Conservation (phyloP, 2,113 vertebrate species). For the Tenrec ecaudatus region DNA sequence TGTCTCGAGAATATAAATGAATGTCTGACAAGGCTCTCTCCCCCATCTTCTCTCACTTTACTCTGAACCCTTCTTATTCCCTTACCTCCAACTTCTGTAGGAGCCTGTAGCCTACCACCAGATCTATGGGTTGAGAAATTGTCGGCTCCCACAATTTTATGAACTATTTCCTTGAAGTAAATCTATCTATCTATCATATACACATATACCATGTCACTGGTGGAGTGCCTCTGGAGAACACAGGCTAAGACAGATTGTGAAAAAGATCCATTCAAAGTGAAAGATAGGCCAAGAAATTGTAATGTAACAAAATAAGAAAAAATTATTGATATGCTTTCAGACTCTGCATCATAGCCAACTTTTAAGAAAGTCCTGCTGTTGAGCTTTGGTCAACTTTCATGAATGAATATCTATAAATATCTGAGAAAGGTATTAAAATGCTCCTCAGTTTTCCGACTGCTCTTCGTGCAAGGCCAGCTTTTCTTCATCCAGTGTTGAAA, state of each 20-base stretch:
- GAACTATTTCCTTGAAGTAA: not conserved
- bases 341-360: not conserved
- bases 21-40: not conserved
- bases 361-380: slow-evolving; percentile 23
- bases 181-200: not conserved
- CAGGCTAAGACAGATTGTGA: not conserved
- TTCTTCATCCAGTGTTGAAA: not conserved
- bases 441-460: slow-evolving; percentile 7
- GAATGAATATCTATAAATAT: not conserved
- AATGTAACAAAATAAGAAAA: not conserved
- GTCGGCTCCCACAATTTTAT: not conserved
- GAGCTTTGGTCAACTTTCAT: not conserved
- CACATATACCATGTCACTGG: not conserved
- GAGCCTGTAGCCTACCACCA: not conserved
- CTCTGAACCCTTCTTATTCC: not conserved
- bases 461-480: not conserved
- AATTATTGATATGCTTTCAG: not conserved
- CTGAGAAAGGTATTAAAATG: not conserved
- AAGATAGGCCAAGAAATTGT: not conserved
- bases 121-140: not conserved
- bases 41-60: not conserved
- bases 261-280: not conserved
- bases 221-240: not conserved
- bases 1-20: no score
- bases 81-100: not conserved